Conservation (phyloP, 2,113 vertebrate genomes). For the Loxodonta africana region DNA sequence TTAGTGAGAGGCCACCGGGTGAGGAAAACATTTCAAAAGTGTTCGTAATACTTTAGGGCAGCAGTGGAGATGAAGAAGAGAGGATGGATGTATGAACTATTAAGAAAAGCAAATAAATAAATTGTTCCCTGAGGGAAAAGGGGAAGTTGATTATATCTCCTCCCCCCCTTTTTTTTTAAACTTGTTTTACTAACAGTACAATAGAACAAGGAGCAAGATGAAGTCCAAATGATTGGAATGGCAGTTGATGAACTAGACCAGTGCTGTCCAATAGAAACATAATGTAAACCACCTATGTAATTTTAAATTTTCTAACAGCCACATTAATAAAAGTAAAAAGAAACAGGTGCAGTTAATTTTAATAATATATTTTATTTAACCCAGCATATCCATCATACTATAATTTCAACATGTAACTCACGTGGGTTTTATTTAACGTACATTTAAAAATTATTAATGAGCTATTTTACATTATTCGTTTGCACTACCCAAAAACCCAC, state of each 20-base stretch:
- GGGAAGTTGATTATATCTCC: background rate
- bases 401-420: background rate
- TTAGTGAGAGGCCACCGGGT: too few relatives aligned
- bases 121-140: background rate
- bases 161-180: background rate
- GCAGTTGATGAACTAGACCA: background rate
- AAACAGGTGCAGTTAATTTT: background rate
- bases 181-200: too few relatives aligned
- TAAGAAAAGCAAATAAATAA: too few relatives aligned
- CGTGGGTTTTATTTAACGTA: background rate
- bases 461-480: background rate
- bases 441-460: background rate
- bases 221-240: background rate
- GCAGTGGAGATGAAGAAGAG: too few relatives aligned
- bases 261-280: background rate
- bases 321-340: too few relatives aligned
- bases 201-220: background rate
- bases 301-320: too few relatives aligned
- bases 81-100: too few relatives aligned
- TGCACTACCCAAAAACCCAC: background rate
- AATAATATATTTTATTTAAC: conserved; percentile 33
- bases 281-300: too few relatives aligned
- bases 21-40: too few relatives aligned
- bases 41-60: too few relatives aligned
- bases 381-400: background rate